Base-by-base conservation (phyloP, 2,113 vertebrate species). In the Glaucidium brasilianum region DNA sequence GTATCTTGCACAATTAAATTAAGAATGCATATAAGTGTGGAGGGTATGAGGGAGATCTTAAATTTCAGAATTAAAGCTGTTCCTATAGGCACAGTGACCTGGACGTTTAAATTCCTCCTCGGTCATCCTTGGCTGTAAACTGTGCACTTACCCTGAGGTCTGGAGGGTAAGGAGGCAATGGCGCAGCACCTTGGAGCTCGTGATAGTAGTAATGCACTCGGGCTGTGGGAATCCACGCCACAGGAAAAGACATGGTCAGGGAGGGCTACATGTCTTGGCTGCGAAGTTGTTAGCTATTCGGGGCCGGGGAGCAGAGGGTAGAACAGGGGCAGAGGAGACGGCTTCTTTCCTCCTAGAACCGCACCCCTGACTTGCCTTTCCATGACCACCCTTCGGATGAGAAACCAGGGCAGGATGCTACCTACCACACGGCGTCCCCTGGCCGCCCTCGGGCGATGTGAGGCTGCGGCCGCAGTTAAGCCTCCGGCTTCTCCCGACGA, bases 341-440 rank as follows among this genome's bases (percentile, higher is more conserved):
- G 27, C 19, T 52, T 32, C 30, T 18, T 12, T 43, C 15, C 22
- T 34, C 6, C 6, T 7, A 10, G 12, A 35, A n/a, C 13, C 4
- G 5, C n/a, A 8, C 0, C 18, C 6, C 12, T 4, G 15, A 10
- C 6, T 22, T 23, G n/a, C 19, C 55, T 25, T 26, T 30, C 10
- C 43, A 6, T 2, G 11, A 55, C 17, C 29, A 8, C 3, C 16
- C 13, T 22, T 10, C 1, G 35, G 6, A 23, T 1, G 2, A 47
- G 21, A 26, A 15, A 14, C 11, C 3, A 7, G 9, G 32, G 22
- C n/a, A 5, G 27, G 52, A 41, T 34, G 4, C 11, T 47, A 10
- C 43, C 11, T 47, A 10, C 43, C 1, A 39, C 15, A 25, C 56
- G 5, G 29, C 12, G 5, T 3, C 20, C 60, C 14, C 25, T 3